Evolutionary conservation across 2,888 invertebrate species (phyloP).

Genomic region (Amaurobius ferox): DNA sequence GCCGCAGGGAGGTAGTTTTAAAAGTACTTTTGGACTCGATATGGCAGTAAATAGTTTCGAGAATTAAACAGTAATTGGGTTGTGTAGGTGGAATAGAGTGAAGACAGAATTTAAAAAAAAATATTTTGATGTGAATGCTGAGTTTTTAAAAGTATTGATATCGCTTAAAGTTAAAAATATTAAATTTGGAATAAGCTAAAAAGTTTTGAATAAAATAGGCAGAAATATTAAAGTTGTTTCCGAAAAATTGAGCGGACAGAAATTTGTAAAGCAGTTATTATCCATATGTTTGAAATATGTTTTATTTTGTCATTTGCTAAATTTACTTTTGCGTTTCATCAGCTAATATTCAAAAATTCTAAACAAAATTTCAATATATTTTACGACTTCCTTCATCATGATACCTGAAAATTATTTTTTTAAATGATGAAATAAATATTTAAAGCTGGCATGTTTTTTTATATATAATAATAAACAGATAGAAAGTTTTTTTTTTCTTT

Average conservation of each 20-base stretch:
- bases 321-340: too few species aligned
- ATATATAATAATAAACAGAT: too few species aligned
- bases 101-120: constrained; percentile 1
- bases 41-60: constrained; percentile 11
- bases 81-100: background rate
- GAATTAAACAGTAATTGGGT: constrained; percentile 16
- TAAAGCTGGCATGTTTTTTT: too few species aligned
- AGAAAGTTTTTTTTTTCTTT: too few species aligned
- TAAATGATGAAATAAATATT: too few species aligned
- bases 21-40: constrained; percentile 14
- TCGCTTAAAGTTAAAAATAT: background rate
- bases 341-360: too few species aligned
- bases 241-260: background rate
- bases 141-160: constrained; percentile 10
- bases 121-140: background rate
- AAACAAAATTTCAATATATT: too few species aligned
- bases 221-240: background rate
- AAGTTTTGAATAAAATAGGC: background rate
- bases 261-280: too few species aligned
- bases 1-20: constrained; percentile 16
- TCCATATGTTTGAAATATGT: too few species aligned
- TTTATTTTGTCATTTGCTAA: too few species aligned
- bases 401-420: too few species aligned
- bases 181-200: background rate
- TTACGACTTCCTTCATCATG: too few species aligned